Evolutionary conservation across 2,113 vertebrate genomes (phyloP).

Genomic region (rabbit (Oryctolagus cuniculus)): DNA sequence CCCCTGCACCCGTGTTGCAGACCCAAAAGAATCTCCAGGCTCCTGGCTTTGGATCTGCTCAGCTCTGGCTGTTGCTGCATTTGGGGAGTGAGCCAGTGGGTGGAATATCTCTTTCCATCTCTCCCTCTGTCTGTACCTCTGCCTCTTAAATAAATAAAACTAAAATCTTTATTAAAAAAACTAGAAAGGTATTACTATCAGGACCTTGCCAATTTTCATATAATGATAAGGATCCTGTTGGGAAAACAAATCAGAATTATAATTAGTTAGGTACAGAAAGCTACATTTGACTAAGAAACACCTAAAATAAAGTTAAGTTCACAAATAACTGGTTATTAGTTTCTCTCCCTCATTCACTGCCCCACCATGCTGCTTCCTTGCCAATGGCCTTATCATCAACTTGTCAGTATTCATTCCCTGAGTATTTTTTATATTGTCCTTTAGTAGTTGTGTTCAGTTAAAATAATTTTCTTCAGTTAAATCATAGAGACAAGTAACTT

Average conservation of each 20-base stretch:
- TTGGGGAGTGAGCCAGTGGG: too few relatives aligned
- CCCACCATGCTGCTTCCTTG: not conserved
- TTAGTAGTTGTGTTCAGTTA: not conserved
- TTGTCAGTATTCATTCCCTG: not conserved
- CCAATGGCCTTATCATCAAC: not conserved
- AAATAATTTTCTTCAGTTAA: constrained; percentile 41
- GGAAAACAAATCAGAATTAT: constrained; percentile 33
- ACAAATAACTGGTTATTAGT: not conserved
- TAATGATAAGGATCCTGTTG: not conserved
- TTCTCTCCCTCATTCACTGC: not conserved
- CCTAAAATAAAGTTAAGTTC: not conserved
- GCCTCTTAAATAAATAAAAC: too few relatives aligned
- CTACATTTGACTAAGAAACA: not conserved
- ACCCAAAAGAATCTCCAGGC: too few relatives aligned
- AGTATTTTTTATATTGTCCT: not conserved
- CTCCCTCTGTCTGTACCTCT: too few relatives aligned
- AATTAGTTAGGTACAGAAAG: not conserved
- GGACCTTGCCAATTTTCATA: not conserved
- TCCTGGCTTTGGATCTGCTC: too few relatives aligned
- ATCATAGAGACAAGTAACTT: constrained; percentile 26
- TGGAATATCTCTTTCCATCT: too few relatives aligned
- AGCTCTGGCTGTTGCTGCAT: too few relatives aligned
- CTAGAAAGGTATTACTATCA: not conserved
- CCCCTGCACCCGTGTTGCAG: too few relatives aligned
- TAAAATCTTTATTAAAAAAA: too few relatives aligned